Evolutionary conservation across 2,113 vertebrate species (phyloP).

Genomic region (Eclectus roratus): DNA sequence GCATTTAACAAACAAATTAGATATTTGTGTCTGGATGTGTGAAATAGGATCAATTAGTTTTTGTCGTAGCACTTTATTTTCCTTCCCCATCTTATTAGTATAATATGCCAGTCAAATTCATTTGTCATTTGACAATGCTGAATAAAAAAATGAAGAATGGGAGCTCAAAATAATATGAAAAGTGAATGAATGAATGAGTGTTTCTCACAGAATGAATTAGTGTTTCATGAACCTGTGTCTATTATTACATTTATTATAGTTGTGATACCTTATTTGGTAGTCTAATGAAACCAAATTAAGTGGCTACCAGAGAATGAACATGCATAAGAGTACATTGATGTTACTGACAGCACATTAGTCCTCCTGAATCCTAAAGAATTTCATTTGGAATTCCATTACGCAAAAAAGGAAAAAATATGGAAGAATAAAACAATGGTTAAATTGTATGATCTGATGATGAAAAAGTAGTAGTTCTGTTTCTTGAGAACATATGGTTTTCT

Average conservation of each 20-base stretch:
- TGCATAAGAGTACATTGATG: not conserved
- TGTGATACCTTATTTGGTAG: not conserved
- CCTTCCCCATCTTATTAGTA: not conserved
- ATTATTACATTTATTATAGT: not conserved
- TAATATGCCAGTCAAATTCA: not conserved
- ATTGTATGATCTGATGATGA: not conserved
- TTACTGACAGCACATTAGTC: not conserved
- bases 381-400: slow-evolving; percentile 2
- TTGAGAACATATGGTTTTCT: not conserved
- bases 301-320: not conserved
- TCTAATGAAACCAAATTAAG: slow-evolving; percentile 31
- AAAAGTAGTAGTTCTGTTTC: not conserved
- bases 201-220: not conserved
- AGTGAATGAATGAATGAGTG: not conserved
- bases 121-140: not conserved
- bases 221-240: slow-evolving; percentile 2
- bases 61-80: not conserved
- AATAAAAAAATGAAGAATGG: not conserved
- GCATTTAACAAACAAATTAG: not conserved
- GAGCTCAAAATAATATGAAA: not conserved
- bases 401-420: not conserved
- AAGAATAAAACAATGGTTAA: not conserved
- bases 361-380: slow-evolving; percentile 19
- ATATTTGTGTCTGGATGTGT: not conserved
- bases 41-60: not conserved